Base-by-base conservation (phyloP, 2,113 vertebrate genomes). In the Neolamprologus variostigma region DNA sequence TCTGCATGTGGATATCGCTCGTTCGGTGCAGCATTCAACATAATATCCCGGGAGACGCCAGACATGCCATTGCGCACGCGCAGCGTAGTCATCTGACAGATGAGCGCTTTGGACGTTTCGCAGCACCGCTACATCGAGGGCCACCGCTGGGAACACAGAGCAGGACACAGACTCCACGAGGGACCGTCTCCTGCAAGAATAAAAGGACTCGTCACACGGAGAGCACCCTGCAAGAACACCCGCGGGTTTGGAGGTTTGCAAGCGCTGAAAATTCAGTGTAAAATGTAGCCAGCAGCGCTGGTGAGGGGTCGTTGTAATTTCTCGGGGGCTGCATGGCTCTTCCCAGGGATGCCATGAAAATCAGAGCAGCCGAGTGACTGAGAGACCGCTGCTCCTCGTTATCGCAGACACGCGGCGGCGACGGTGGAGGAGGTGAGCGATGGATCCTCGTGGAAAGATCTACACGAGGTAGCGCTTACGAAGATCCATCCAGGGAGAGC, bases 331-430 rank as follows among this genome's bases (percentile, higher is more conserved):
- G 90, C 88, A 88, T 89, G 95, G 93, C 91, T 94, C 88, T 89
- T 89, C 83, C 35, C 80, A 8, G 90, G 84, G 92, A 95, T 96
- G 94, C 91, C 95, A 86, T 94, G 94, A 92, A 95, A 92, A 95
- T 87, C 89, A 83, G 37, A 85, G 45, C 85, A 86, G 90, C 85
- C 89, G 90, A 89, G 79, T 89, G 80, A 90, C 91, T 93, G 92
- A 90, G 87, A 91, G 89, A 87, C 87, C 86, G 90, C 93, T 90
- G 90, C 91, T 92, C 87, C 80, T 87, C 87, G 84, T 83, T 90
- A 81, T 89, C 93, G 76, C 87, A 83, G 89, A 92, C 84, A 79
- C 78, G 82, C 80, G 84, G 91, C 63, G 85, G 85, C 12, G 83
- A 87, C 37, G 73, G 85, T 17, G 57, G 81, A 9, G 89, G 78